A percentile compares a stretch with the other conserved stretches of the same genome.
Evolutionary conservation across 2,113 vertebrate genomes (phyloP).

Genomic region (Dromiciops gliroides): DNA sequence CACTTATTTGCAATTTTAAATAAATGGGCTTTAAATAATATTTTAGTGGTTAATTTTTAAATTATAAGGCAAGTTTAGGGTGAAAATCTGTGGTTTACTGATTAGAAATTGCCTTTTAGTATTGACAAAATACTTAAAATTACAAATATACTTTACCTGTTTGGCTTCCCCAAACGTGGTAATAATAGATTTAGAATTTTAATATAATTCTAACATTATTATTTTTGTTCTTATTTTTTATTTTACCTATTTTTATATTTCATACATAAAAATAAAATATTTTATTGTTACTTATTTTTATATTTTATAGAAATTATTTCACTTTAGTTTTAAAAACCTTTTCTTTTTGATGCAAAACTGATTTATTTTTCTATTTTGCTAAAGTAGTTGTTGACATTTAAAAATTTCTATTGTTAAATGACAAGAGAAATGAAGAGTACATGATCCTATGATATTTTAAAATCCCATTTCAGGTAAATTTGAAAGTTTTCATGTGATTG

Average conservation of each 20-base stretch:
- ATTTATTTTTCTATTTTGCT: conserved; percentile 50
- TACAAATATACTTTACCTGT: not conserved
- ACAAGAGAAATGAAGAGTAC: conserved; percentile 40
- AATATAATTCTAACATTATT: conserved; percentile 23
- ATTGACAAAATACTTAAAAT: conserved; percentile 31
- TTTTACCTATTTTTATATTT: conserved; percentile 7
- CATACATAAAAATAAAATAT: not conserved
- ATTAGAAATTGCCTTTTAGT: conserved; percentile 27
- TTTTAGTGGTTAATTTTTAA: not conserved
- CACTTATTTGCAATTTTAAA: not conserved
- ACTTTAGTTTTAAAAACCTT: not conserved
- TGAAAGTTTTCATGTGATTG: conserved; percentile 28
- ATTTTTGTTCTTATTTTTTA: conserved; percentile 4
- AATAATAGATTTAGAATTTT: not conserved
- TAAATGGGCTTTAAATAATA: not conserved
- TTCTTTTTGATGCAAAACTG: conserved; percentile 6
- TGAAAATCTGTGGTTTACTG: conserved; percentile 39
- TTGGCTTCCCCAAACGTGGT: not conserved
- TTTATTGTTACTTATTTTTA: not conserved
- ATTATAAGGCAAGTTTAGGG: not conserved
- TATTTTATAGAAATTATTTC: not conserved
- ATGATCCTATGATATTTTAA: conserved; percentile 36
- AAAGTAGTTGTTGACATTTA: conserved; percentile 31
- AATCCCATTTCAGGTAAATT: conserved; percentile 51
- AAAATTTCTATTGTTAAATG: conserved; percentile 13